Conservation (phyloP, 2,888 invertebrate species). For the Drosophila rubida region DNA sequence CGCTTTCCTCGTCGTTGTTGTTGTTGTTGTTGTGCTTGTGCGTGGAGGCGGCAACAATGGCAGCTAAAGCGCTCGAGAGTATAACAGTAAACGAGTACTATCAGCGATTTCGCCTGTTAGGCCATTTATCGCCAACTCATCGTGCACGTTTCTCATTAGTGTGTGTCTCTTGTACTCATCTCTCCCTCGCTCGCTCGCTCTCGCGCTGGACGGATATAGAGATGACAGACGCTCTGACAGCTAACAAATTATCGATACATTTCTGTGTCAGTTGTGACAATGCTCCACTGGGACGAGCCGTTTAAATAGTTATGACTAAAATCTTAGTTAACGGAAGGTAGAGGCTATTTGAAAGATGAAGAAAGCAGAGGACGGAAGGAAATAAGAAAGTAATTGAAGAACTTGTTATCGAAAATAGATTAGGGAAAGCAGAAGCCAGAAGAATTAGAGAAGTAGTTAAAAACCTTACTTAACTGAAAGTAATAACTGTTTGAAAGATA, state of each 20-base stretch:
- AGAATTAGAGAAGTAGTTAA: not conserved
- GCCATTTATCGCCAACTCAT: conserved; percentile 74
- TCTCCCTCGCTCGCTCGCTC: conserved; percentile 5
- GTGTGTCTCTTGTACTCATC: conserved; percentile 10
- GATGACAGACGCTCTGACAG: conserved; percentile 51
- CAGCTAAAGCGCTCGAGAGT: conserved; percentile 4
- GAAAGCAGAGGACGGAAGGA: no score
- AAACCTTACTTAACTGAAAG: no score
- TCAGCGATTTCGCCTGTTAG: conserved; percentile 52
- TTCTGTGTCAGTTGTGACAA: conserved; percentile 4
- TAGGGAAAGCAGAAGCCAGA: no score
- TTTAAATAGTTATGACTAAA: not conserved
- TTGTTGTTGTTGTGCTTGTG: not conserved
- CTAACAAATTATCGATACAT: conserved; percentile 52
- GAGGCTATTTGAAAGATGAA: no score
- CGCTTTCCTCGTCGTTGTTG: no score
- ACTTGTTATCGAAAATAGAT: no score
- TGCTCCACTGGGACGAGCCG: not conserved
- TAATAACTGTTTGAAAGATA: no score
- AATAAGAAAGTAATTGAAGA: no score
- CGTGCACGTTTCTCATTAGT: conserved; percentile 76
- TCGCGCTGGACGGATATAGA: conserved; percentile 25
- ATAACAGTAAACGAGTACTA: conserved; percentile 23
- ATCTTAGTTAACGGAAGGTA: no score
- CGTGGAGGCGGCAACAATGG: conserved; percentile 41